Evolutionary conservation across 2,797 vertebrate genomes (phyloP), one percentile per base, ranked within the genome.

Genomic region (Chelmon rostratus): DNA sequence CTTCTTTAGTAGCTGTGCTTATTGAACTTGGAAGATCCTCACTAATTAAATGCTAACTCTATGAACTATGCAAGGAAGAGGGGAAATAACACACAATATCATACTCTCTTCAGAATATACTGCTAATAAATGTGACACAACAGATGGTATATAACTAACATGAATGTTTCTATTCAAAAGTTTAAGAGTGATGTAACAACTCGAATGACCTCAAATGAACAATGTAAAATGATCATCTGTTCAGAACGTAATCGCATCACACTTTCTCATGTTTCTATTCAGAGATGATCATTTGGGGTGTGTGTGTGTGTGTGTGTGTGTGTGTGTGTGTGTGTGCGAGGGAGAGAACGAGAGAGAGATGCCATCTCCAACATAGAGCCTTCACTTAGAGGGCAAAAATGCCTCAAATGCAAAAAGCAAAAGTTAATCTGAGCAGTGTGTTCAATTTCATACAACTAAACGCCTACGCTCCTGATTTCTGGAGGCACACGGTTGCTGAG

Each of bases 401-500:
- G 23, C 11, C 38, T 42, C 8, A 47, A 37, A 35, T 25, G 6
- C 28, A 78, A 58, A 81, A 52, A 78, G 15, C 21, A 28, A 7
- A 31, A 56, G 8, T 9, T 35, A 72, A 72, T 38, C 11, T n/a
- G n/a, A 42, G 16, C 35, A 49, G 18, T 56, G 56, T 56, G 56
- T 46, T 80, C 7, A 37, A 49, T 63, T 68, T 10, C 53, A 56
- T 75, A 62, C 4, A 47, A 52, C 3, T 62, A 68, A 68, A 35
- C 6, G 13, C 28, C 63, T 19, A 58, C 16, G 46, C 68, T 37
- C 38, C 16, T 63, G 38, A 58, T 64, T 37, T 57, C 3, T 28
- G 46, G 10, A 33, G 16, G 13, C 1, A 47, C 11, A 21, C 5
- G 37, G 16, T 6, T 54, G 1, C 28, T 15, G 13, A 53, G 52